Conservation (phyloP, 2,797 vertebrate genomes). For the Toxotes lorentzi region DNA sequence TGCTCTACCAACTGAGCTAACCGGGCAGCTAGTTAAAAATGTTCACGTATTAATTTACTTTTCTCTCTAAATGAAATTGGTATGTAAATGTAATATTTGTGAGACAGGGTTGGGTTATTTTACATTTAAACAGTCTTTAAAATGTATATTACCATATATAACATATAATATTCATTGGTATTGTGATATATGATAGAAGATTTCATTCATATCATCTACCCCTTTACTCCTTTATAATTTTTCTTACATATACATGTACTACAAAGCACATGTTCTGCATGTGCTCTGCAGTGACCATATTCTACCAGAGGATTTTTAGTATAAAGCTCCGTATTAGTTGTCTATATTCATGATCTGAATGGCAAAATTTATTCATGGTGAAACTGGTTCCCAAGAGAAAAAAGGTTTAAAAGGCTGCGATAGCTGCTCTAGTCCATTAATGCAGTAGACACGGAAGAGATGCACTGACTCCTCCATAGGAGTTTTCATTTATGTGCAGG, state of each 20-base stretch:
- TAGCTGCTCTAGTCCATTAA: conserved; percentile 64
- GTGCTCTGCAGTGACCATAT: conserved; percentile 18
- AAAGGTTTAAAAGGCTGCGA: conserved; percentile 58
- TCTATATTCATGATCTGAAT: conserved; percentile 71
- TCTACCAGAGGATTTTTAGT: conserved; percentile 35
- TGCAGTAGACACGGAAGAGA: conserved; percentile 42
- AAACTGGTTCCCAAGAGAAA: conserved; percentile 54
- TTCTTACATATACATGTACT: background rate
- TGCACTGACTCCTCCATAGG: conserved; percentile 45
- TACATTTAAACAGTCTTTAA: background rate
- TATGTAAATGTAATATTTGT: background rate
- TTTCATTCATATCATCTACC: background rate
- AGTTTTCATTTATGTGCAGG: conserved; percentile 55
- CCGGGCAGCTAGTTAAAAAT: too few relatives aligned
- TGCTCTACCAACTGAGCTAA: too few relatives aligned
- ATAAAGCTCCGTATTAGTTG: conserved; percentile 57
- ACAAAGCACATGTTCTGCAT: conserved; percentile 5
- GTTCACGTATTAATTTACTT: too few relatives aligned
- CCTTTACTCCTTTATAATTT: background rate
- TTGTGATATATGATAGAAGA: background rate
- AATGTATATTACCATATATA: background rate
- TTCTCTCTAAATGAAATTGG: background rate
- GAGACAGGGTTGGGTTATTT: background rate
- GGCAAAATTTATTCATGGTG: conserved; percentile 65
- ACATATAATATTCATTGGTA: background rate